These are phyloP conservation scores for Eupithecia vulgata DNA, from an alignment of 2,888 invertebrate species.

Conservation along the genomic window DNA sequence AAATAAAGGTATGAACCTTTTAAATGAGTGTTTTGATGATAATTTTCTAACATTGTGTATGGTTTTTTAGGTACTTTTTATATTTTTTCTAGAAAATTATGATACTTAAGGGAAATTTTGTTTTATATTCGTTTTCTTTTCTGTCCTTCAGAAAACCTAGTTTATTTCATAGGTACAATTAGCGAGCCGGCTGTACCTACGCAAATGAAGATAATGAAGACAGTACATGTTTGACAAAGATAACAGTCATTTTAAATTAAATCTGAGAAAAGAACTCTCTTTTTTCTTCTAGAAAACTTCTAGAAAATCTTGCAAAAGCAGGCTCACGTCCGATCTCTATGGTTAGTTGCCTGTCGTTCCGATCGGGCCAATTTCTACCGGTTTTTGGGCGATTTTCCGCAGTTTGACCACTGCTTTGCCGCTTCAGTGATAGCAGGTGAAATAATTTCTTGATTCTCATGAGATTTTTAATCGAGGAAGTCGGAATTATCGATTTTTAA, in stretches of 20 bases:
- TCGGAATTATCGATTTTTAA: slow-evolving; percentile 59
- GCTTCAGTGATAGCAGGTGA: slow-evolving; percentile 77
- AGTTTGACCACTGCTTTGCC: slow-evolving; percentile 78
- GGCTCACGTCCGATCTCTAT: slow-evolving; percentile 12
- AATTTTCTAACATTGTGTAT: neutral
- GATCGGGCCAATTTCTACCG: slow-evolving; percentile 70
- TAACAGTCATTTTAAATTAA: neutral
- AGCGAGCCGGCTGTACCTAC: neutral
- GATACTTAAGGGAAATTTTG: neutral
- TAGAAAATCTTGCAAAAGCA: slow-evolving; percentile 11
- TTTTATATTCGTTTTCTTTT: neutral
- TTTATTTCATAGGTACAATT: neutral
- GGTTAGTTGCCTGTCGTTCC: slow-evolving; percentile 18
- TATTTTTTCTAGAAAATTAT: neutral
- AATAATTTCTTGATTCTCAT: slow-evolving; percentile 73
- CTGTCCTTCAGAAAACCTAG: too few species aligned
- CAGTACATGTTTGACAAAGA: neutral
- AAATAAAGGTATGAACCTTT: neutral
- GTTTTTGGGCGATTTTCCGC: slow-evolving; percentile 80
- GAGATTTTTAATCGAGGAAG: slow-evolving; percentile 75
- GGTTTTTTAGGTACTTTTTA: neutral
- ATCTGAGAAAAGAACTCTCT: neutral
- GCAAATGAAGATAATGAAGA: neutral
- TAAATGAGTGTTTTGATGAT: too few species aligned
- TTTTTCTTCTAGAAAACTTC: neutral